A percentile compares a stretch with the other conserved stretches of the same genome.
Evolutionary conservation across 2,113 vertebrate species (phyloP).

Genomic region (Lasiurus cinereus): DNA sequence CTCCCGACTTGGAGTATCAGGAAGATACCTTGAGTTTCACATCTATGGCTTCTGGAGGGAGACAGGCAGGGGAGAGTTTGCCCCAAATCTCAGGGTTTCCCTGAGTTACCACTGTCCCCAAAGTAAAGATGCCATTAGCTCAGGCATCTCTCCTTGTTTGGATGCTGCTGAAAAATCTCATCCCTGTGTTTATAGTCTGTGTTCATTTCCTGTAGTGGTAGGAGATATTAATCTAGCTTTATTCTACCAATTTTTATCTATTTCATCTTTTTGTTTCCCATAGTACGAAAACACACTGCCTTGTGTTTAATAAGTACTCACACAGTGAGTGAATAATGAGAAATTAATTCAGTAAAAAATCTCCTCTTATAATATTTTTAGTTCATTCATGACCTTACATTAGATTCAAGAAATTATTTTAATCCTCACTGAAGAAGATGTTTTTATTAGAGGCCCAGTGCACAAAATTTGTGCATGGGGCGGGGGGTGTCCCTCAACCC

Average conservation of each 20-base stretch:
- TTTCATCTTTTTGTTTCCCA: constrained; percentile 29
- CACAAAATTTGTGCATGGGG: too few species aligned
- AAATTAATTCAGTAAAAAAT: constrained; percentile 49
- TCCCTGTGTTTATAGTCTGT: constrained; percentile 9
- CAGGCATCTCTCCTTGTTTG: neutral
- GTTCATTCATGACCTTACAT: neutral
- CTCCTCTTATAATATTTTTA: constrained; percentile 36
- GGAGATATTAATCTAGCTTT: constrained; percentile 57
- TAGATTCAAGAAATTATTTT: neutral
- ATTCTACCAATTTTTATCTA: constrained; percentile 27
- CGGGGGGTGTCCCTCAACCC: too few species aligned
- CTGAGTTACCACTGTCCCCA: neutral
- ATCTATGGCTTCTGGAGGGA: neutral
- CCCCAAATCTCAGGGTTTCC: neutral
- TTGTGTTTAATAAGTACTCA: neutral
- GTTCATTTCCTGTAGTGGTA: constrained; percentile 57
- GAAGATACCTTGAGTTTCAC: constrained; percentile 2
- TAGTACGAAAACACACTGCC: neutral
- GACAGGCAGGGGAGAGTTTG: neutral
- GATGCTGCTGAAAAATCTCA: constrained; percentile 17
- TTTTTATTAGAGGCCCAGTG: neutral
- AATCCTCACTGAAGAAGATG: neutral
- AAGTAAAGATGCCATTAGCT: neutral
- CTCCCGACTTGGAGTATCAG: neutral
- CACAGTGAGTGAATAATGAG: constrained; percentile 2